Evolutionary conservation across 2,113 vertebrate genomes (phyloP), one percentile per base, ranked within the genome.

Genomic region (Chloebia gouldiae): DNA sequence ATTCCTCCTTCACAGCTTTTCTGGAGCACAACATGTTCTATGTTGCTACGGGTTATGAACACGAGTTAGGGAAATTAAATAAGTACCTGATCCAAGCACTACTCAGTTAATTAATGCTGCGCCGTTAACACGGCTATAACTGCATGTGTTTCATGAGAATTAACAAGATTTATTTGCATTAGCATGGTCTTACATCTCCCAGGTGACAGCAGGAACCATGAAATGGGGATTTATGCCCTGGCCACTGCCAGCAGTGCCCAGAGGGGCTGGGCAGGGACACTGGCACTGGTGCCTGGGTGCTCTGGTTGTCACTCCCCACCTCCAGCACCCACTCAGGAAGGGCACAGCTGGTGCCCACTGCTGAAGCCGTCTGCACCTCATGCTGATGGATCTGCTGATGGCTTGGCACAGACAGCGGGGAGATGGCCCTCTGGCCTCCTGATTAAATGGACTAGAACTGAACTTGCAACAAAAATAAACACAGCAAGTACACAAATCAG

Each of bases 381-480:
- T 2, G 25, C 39, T 39, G 39, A 39, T 39, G 86, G 49, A 90
- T 17, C 75, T 78, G 50, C 68, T 63, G 88, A 20, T 47, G 86
- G 47, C 76, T 88, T 28, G 72, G 65, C 23, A 4, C 44, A 12
- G 39, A 23, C 45, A 24, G 76, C 60, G 86, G 80, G 76, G 69
- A 94, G 80, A 39, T 40, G 69, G 90, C 93, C 88, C 69, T 45
- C 80, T 92, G 94, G 80, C 86, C 92, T 90, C 25, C 86, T 64
- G 88, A 92, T 93, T 94, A 95, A 94, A 81, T 90, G 86, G 94
- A 96, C 94, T 96, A 92, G 93, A 90, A 93, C 80, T 95, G 96
- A 97, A 96, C 94, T 97, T 94, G 66, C 68, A 96, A 93, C 64
- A 75, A 96, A 96, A 96, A 97, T 81, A 97, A 97, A 96, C 90